Conservation (phyloP, 2,113 vertebrate species). For the Phycodurus eques region DNA sequence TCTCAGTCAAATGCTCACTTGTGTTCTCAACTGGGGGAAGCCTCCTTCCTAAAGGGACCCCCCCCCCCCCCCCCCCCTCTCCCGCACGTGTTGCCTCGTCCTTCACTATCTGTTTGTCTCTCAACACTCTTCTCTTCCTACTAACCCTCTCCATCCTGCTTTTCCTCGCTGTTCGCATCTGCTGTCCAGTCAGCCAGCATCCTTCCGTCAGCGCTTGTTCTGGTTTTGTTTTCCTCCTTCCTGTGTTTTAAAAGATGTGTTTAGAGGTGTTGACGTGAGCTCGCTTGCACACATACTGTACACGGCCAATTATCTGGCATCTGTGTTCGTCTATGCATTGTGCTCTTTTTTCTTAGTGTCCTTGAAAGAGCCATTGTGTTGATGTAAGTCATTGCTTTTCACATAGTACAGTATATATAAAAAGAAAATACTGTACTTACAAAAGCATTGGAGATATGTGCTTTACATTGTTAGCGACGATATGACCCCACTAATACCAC, state of each 20-base stretch:
- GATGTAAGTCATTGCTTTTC: neutral
- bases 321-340: neutral
- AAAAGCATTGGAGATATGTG: too few relatives aligned
- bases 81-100: conserved; percentile 34
- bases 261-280: conserved; percentile 30
- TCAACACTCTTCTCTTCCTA: conserved; percentile 45
- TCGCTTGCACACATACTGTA: conserved; percentile 17
- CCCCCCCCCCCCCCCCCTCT: conserved; percentile 21
- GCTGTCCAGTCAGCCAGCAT: conserved; percentile 43
- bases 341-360: neutral
- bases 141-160: conserved; percentile 31
- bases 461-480: too few relatives aligned
- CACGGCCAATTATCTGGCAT: conserved; percentile 5
- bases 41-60: conserved; percentile 32
- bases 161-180: conserved; percentile 39
- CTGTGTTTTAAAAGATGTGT: conserved; percentile 26
- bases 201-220: conserved; percentile 31
- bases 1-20: conserved; percentile 24
- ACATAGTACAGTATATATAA: neutral
- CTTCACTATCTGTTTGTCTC: conserved; percentile 46
- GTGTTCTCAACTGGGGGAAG: conserved; percentile 34
- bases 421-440: too few relatives aligned
- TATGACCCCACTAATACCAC: too few relatives aligned
- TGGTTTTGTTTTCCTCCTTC: conserved; percentile 26
- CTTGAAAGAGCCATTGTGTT: neutral